Conservation (phyloP, 2,888 invertebrate genomes). For the Erebia epiphron region DNA sequence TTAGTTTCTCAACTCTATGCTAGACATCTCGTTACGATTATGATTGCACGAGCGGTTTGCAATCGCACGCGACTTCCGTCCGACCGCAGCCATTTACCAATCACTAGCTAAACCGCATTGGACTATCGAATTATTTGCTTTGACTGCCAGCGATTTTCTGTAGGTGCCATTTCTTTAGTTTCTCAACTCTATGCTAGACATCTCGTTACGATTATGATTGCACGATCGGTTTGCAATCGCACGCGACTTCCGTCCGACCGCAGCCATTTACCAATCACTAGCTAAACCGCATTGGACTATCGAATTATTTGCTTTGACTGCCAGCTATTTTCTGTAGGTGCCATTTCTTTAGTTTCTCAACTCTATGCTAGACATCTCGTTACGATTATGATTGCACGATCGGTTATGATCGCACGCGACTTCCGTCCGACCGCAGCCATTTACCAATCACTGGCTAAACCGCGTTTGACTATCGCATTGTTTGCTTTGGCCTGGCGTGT, state of each 20-base stretch:
- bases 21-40: too few species aligned
- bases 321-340: constrained; percentile 26
- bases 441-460: constrained; percentile 38
- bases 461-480: constrained; percentile 34
- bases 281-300: constrained; percentile 35
- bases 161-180: too few species aligned
- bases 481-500: constrained; percentile 37
- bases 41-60: too few species aligned
- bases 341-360: neutral
- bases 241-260: constrained; percentile 67
- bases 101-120: constrained; percentile 33
- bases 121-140: too few species aligned
- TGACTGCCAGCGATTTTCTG: too few species aligned
- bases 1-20: too few species aligned
- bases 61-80: too few species aligned
- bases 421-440: constrained; percentile 55
- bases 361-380: constrained; percentile 26
- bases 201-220: constrained; percentile 47
- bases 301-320: constrained; percentile 39
- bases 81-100: too few species aligned
- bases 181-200: neutral
- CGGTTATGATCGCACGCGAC: constrained; percentile 67
- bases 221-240: constrained; percentile 55
- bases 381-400: constrained; percentile 51
- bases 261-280: constrained; percentile 41